Conservation (phyloP, 2,797 vertebrate genomes). For the Stomatorhinus walkeri region DNA sequence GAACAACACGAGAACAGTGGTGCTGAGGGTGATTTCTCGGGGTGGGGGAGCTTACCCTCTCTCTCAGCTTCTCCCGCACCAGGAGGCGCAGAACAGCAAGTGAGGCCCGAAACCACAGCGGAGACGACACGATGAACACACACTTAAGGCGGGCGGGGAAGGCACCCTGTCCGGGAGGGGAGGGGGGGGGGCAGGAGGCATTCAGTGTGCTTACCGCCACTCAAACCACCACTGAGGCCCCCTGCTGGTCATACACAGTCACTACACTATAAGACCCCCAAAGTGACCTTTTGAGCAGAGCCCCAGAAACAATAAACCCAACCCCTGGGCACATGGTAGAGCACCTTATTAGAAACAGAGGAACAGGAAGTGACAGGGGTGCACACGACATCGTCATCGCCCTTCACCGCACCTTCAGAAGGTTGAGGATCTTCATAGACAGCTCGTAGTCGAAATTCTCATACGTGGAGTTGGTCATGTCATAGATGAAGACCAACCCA, state of each 20-base stretch:
- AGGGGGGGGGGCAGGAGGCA: not conserved
- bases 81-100: constrained; percentile 72
- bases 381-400: not conserved
- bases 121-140: constrained; percentile 76
- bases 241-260: not conserved
- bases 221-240: not conserved
- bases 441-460: constrained; percentile 60
- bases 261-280: not conserved
- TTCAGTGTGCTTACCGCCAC: not conserved
- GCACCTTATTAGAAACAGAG: not conserved
- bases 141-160: constrained; percentile 78
- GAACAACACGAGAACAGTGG: not conserved
- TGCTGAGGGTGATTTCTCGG: not conserved
- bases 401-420: constrained; percentile 65
- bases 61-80: constrained; percentile 73
- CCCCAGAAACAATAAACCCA: not conserved
- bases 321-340: not conserved
- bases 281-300: not conserved
- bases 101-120: constrained; percentile 76
- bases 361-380: not conserved
- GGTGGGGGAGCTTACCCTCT: constrained; percentile 54
- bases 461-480: constrained; percentile 77
- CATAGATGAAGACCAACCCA: constrained; percentile 78
- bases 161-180: constrained; percentile 57
- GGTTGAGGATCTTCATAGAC: constrained; percentile 76